Conservation (phyloP, 1,140 invertebrate genomes). For the Papilio dardanus region DNA sequence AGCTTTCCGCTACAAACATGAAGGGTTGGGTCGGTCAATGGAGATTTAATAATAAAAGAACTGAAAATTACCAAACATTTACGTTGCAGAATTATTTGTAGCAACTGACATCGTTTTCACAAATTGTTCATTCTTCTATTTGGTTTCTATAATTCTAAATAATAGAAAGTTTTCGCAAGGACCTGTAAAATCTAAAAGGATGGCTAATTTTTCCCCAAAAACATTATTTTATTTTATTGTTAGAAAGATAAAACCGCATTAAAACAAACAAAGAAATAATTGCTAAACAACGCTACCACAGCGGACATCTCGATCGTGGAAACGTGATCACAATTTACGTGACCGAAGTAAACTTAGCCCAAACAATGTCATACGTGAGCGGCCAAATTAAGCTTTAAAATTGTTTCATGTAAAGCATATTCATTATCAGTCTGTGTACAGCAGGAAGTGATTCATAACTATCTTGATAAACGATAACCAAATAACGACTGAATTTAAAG, state of each 20-base stretch:
- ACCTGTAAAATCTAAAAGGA: not conserved
- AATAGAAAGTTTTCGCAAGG: not conserved
- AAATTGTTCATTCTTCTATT: not conserved
- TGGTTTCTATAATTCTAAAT: too few relatives aligned
- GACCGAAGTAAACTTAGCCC: constrained; percentile 49
- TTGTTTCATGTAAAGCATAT: constrained; percentile 4
- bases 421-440: constrained; percentile 13
- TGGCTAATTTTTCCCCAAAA: not conserved
- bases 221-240: not conserved
- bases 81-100: too few relatives aligned
- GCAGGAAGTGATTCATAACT: not conserved
- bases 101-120: not conserved
- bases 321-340: constrained; percentile 65
- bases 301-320: constrained; percentile 54
- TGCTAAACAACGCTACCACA: constrained; percentile 49
- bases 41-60: not conserved
- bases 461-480: not conserved
- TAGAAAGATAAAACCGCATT: not conserved
- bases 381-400: constrained; percentile 24
- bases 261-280: constrained; percentile 44
- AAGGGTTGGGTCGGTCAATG: not conserved
- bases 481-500: not conserved
- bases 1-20: constrained; percentile 1
- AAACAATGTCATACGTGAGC: constrained; percentile 30
- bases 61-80: too few relatives aligned